A percentile compares a stretch with the other conserved stretches of the same genome.
phyloP scores from a whole-genome alignment of 1,140 invertebrate species.

The Procambarus clarkii region DNA sequence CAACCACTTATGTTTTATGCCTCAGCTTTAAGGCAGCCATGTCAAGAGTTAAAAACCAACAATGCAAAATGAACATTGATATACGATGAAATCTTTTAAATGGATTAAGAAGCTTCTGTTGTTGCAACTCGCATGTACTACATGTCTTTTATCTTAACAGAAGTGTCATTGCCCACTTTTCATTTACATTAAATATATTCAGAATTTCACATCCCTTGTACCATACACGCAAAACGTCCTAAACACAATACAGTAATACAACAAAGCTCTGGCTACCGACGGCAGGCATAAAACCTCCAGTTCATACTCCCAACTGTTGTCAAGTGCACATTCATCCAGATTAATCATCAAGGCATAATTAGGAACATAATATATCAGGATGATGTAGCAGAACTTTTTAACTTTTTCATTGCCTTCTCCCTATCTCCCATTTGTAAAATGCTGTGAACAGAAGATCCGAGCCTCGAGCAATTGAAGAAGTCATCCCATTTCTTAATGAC shows the following conservation, averaged over 20 bases:
- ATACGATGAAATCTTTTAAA: neutral
- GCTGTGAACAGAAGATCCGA: neutral
- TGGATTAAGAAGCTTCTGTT: neutral
- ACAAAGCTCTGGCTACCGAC: conserved; percentile 13
- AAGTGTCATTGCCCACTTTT: neutral
- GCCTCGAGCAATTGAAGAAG: neutral
- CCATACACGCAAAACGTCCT: neutral
- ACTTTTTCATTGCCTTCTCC: conserved; percentile 12
- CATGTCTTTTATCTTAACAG: neutral
- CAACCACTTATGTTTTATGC: neutral
- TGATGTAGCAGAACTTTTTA: conserved; percentile 29
- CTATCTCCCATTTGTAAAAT: neutral
- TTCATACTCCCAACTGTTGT: neutral
- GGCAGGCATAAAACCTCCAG: conserved; percentile 23
- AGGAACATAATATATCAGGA: conserved; percentile 59
- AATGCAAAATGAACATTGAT: neutral
- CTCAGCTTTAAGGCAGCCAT: neutral
- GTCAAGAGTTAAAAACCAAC: neutral
- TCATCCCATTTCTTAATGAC: neutral
- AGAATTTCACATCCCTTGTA: conserved; percentile 29
- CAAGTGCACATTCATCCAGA: conserved; percentile 39
- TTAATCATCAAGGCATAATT: conserved; percentile 52
- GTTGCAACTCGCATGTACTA: neutral
- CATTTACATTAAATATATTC: neutral
- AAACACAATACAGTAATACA: neutral